Conservation (phyloP, 2,797 vertebrate genomes). For the Bucorvus abyssinicus region DNA sequence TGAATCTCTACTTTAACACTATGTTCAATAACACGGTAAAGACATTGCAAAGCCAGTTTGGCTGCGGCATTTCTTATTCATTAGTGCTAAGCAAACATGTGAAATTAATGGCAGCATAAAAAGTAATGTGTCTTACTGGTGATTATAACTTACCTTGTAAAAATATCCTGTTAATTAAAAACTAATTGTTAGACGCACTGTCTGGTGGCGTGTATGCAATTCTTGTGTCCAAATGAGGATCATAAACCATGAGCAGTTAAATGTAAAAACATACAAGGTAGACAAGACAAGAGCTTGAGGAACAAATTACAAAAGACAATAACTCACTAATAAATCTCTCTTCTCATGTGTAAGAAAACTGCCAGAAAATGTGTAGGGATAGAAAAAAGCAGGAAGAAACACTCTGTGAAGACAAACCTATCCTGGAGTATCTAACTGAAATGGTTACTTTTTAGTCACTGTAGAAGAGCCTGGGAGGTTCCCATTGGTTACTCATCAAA, state of each 20-base stretch:
- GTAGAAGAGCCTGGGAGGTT: not conserved
- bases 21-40: not conserved
- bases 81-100: conserved; percentile 35
- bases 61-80: conserved; percentile 6
- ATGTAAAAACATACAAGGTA: not conserved
- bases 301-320: not conserved
- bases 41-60: conserved; percentile 10
- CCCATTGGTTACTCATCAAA: not conserved
- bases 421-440: not conserved
- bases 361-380: not conserved
- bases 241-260: conserved; percentile 31
- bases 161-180: conserved; percentile 55
- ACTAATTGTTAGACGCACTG: conserved; percentile 19
- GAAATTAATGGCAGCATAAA: conserved; percentile 57
- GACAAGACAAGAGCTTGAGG: not conserved
- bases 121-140: conserved; percentile 28
- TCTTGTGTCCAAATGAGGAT: not conserved
- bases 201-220: conserved; percentile 4
- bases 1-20: not conserved
- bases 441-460: not conserved
- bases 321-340: not conserved
- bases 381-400: not conserved
- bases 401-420: not conserved
- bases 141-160: conserved; percentile 37
- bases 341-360: not conserved